Evolutionary conservation across 1,140 invertebrate species (phyloP).

Genomic region (Drosophila quadrilineata): DNA sequence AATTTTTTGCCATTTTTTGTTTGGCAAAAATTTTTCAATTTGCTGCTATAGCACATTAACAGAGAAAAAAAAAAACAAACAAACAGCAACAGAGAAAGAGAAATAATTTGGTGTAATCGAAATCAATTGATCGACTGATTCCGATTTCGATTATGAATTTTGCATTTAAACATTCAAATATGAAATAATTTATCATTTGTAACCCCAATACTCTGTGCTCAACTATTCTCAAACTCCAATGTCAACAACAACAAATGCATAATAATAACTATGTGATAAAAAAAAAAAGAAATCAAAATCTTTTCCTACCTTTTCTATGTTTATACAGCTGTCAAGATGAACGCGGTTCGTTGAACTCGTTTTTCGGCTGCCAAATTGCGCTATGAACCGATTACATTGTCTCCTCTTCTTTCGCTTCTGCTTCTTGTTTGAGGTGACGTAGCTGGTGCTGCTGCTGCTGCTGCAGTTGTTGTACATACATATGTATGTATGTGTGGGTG

Average conservation of each 20-base stretch:
- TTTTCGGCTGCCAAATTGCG: slow-evolving; percentile 26
- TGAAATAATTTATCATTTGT: slow-evolving; percentile 20
- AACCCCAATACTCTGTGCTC: slow-evolving; percentile 46
- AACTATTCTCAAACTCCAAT: slow-evolving; percentile 41
- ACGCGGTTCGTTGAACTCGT: slow-evolving; percentile 66
- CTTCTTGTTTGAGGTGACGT: no score
- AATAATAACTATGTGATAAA: slow-evolving; percentile 47
- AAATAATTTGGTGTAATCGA: not conserved
- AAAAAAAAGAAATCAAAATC: slow-evolving; percentile 20
- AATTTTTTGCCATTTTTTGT: slow-evolving; percentile 2
- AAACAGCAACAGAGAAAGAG: slow-evolving; percentile 3
- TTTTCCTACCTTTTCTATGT: not conserved
- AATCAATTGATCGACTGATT: no score
- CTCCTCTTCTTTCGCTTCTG: no score
- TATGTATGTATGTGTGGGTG: slow-evolving; percentile 9
- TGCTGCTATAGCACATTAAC: slow-evolving; percentile 41
- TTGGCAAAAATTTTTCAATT: no score
- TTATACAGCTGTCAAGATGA: slow-evolving; percentile 7
- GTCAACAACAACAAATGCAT: slow-evolving; percentile 32
- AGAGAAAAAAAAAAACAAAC: slow-evolving; percentile 25
- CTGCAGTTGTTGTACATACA: slow-evolving; percentile 3
- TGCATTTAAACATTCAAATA: slow-evolving; percentile 53
- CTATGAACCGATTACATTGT: no score
- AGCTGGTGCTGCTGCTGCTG: no score
- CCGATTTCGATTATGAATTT: slow-evolving; percentile 8